phyloP scores from a whole-genome alignment of 2,797 vertebrate species.

The Cryptoprocta ferox region DNA sequence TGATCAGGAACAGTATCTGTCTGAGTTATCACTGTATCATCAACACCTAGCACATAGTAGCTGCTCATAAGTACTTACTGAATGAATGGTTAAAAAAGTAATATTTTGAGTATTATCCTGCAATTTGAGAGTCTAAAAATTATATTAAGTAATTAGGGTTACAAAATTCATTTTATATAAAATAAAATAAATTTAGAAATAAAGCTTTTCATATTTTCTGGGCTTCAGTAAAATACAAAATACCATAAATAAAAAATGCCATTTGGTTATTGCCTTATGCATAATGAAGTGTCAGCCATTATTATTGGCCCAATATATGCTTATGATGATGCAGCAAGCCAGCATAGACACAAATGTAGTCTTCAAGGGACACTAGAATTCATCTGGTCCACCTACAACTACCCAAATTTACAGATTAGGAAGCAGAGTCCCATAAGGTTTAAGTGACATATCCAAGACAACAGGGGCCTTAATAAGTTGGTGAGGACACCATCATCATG shows the following conservation, averaged over 20 bases:
- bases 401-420: neutral
- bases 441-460: neutral
- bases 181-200: neutral
- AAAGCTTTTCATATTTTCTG: neutral
- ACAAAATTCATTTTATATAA: neutral
- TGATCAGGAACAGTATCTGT: neutral
- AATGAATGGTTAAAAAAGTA: neutral
- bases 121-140: conserved; percentile 18
- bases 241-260: neutral
- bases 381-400: neutral
- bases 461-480: neutral
- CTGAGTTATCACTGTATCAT: neutral
- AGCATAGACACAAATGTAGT: neutral
- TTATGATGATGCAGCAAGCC: neutral
- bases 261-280: neutral
- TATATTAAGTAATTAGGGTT: neutral
- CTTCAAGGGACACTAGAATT: neutral
- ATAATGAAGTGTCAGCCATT: neutral
- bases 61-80: neutral
- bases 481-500: neutral
- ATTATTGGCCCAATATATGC: neutral
- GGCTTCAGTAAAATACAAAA: neutral
- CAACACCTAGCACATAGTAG: neutral
- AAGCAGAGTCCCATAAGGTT: neutral
- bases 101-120: neutral